Conservation (phyloP, 2,888 invertebrate genomes). For the Coronaproctus castanopsis region DNA sequence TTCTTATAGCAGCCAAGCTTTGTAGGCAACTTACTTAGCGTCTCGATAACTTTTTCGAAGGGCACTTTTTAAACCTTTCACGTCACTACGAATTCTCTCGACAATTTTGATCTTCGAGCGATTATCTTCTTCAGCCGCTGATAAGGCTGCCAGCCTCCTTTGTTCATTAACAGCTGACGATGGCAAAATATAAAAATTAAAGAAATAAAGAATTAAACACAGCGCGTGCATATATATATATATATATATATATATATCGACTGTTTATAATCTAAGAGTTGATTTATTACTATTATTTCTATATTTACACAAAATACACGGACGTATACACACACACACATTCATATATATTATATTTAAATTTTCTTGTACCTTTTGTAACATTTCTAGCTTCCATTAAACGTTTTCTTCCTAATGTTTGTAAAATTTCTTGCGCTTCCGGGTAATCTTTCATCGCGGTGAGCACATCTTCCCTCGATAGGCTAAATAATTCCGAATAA, state of each 20-base stretch:
- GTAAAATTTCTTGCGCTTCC: constrained; percentile 85
- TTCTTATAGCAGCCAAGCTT: no score
- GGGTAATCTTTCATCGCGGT: constrained; percentile 94
- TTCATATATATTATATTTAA: no score
- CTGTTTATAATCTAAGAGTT: no score
- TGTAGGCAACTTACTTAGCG: constrained; percentile 25
- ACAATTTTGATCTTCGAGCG: constrained; percentile 33
- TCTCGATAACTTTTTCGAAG: constrained; percentile 33
- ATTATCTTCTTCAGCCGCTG: constrained; percentile 6
- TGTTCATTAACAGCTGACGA: constrained; percentile 7
- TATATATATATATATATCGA: no score
- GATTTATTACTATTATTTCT: no score
- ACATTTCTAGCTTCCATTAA: constrained; percentile 54
- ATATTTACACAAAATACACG: no score
- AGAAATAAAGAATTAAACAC: no score
- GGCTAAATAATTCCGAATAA: constrained; percentile 81
- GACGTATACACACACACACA: no score
- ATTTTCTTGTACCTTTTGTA: constrained; percentile 16
- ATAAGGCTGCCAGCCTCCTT: constrained; percentile 8
- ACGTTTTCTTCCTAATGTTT: constrained; percentile 64
- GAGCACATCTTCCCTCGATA: constrained; percentile 82
- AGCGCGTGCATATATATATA: no score
- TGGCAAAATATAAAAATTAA: no score
- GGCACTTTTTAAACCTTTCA: constrained; percentile 42
- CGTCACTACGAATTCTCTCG: constrained; percentile 63